These are phyloP conservation scores for Chitala chitala DNA, from an alignment of 2,113 vertebrate species.

Conservation along the genomic window DNA sequence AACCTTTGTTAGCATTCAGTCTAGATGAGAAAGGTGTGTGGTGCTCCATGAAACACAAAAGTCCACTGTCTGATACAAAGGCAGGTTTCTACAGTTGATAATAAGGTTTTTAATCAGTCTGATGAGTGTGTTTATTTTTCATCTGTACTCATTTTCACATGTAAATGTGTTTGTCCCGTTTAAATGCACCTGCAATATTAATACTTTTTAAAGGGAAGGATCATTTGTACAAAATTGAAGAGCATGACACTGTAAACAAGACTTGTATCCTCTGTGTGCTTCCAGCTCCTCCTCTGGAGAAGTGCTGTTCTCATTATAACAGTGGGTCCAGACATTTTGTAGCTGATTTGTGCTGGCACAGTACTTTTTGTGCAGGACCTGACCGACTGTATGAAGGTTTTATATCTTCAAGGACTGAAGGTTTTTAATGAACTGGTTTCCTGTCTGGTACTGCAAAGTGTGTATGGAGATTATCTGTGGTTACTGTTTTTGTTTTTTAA, in stretches of 20 bases:
- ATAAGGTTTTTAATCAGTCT: background rate
- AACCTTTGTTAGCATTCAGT: background rate
- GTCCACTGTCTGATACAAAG: constrained; percentile 4
- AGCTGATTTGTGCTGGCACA: too few species aligned
- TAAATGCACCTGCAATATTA: background rate
- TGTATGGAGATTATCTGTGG: constrained; percentile 1
- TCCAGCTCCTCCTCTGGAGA: background rate
- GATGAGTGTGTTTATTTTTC: background rate
- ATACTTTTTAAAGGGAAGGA: background rate
- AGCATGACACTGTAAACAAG: background rate
- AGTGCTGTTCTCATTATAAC: background rate
- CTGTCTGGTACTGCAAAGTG: background rate
- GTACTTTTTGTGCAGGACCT: too few species aligned
- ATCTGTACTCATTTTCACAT: background rate
- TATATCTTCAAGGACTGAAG: background rate
- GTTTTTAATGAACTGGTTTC: background rate
- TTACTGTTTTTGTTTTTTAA: background rate
- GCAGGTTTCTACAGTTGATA: background rate
- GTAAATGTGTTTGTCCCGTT: background rate
- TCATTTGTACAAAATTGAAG: background rate
- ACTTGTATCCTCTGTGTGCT: background rate
- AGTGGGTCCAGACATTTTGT: background rate
- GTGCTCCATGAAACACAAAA: constrained; percentile 21
- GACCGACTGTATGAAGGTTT: too few species aligned
- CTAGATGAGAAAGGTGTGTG: background rate